phyloP scores from a whole-genome alignment of 92 coral and sea anemone genomes.

The Montipora capitata region DNA sequence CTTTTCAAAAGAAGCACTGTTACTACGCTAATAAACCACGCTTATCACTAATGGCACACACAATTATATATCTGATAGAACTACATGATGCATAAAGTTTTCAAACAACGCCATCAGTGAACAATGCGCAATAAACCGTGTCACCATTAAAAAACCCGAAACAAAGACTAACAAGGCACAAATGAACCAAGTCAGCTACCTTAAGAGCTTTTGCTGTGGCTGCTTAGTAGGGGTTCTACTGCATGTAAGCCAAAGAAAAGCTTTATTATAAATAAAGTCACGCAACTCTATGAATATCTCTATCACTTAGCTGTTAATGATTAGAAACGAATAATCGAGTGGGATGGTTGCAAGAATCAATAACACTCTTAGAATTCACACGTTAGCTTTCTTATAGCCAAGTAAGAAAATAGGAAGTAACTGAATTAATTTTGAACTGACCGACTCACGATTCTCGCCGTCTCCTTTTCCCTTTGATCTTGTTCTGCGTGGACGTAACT shows the following conservation, averaged over 20 bases:
- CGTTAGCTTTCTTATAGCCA: not conserved
- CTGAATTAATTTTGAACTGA: constrained; percentile 5
- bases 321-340: not conserved
- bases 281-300: constrained; percentile 27
- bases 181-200: not conserved
- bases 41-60: no score
- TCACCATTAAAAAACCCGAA: not conserved
- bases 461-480: constrained; percentile 45
- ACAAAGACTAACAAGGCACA: constrained; percentile 12
- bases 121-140: not conserved
- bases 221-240: no score
- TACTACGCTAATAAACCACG: no score
- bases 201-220: no score
- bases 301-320: constrained; percentile 17
- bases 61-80: no score
- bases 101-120: constrained; percentile 15
- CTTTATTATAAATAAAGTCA: constrained; percentile 1
- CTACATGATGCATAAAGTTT: no score
- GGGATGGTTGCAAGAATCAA: no score
- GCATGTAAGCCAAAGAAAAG: no score
- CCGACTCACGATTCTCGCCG: constrained; percentile 24
- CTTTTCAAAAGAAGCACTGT: no score
- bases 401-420: no score
- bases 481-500: constrained; percentile 27
- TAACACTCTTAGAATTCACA: no score